Evolutionary conservation across 2,797 vertebrate genomes (phyloP).

Genomic region (Dendrocincla tyrannina): DNA sequence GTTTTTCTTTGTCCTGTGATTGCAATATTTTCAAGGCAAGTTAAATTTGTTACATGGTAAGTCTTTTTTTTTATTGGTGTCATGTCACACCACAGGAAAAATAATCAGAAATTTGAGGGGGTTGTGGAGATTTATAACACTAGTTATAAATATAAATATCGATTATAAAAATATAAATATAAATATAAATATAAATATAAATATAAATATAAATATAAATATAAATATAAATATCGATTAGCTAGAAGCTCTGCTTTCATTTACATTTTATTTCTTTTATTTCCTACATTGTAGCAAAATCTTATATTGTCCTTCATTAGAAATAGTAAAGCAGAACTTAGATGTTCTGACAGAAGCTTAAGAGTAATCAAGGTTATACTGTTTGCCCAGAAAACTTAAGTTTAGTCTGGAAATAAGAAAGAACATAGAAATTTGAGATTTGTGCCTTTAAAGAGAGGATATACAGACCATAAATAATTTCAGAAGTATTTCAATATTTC

Average conservation of each 20-base stretch:
- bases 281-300: neutral
- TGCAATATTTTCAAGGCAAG: neutral
- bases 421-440: neutral
- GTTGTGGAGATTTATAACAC: neutral
- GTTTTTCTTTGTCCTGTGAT: neutral
- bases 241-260: neutral
- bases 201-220: too few relatives aligned
- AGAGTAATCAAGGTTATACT: neutral
- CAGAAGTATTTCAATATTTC: slow-evolving; percentile 31
- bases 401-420: neutral
- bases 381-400: neutral
- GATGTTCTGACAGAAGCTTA: neutral
- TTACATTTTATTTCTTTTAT: slow-evolving; percentile 1
- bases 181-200: too few relatives aligned
- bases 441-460: neutral
- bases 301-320: neutral
- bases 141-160: too few relatives aligned
- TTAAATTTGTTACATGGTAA: neutral
- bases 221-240: too few relatives aligned
- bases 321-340: neutral
- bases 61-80: neutral
- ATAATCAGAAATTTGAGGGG: neutral
- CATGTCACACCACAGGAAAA: neutral
- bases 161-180: too few relatives aligned
- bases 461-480: neutral